Evolutionary conservation across 2,888 invertebrate species (phyloP).

Genomic region (Ypsolopha scabrella): DNA sequence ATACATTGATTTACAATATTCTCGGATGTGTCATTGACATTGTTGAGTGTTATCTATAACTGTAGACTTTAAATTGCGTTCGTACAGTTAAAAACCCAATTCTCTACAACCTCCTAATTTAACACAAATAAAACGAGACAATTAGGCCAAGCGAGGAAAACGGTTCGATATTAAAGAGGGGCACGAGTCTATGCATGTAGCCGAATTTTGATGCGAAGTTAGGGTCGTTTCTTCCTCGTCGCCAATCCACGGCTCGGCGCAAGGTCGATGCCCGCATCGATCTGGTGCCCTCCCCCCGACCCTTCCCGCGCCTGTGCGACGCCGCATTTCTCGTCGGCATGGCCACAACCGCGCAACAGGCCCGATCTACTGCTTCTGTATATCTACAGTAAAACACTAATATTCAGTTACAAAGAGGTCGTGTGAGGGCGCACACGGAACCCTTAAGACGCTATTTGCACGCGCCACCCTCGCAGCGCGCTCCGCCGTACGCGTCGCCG

Average conservation of each 20-base stretch:
- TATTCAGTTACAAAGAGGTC: slow-evolving; percentile 45
- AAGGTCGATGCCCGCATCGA: slow-evolving; percentile 52
- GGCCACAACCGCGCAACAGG: slow-evolving; percentile 32
- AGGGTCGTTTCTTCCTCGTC: neutral
- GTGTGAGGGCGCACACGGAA: slow-evolving; percentile 46
- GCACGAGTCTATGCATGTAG: neutral
- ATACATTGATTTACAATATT: no score
- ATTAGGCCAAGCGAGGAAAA: neutral
- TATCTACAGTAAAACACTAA: slow-evolving; percentile 25
- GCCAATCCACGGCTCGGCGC: slow-evolving; percentile 24
- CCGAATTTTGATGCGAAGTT: neutral
- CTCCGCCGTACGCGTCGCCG: neutral
- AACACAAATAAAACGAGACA: neutral
- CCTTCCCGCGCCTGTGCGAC: slow-evolving; percentile 27
- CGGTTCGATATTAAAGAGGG: neutral
- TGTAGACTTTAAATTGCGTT: no score
- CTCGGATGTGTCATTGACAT: no score
- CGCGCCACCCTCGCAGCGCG: slow-evolving; percentile 12
- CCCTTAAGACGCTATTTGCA: slow-evolving; percentile 26
- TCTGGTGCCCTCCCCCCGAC: slow-evolving; percentile 16
- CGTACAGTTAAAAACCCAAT: no score
- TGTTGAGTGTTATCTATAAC: no score
- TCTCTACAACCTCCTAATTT: neutral
- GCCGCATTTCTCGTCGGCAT: slow-evolving; percentile 17
- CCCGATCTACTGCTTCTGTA: slow-evolving; percentile 29